Conservation (phyloP, 2,888 invertebrate genomes). For the Malacosoma neustria region DNA sequence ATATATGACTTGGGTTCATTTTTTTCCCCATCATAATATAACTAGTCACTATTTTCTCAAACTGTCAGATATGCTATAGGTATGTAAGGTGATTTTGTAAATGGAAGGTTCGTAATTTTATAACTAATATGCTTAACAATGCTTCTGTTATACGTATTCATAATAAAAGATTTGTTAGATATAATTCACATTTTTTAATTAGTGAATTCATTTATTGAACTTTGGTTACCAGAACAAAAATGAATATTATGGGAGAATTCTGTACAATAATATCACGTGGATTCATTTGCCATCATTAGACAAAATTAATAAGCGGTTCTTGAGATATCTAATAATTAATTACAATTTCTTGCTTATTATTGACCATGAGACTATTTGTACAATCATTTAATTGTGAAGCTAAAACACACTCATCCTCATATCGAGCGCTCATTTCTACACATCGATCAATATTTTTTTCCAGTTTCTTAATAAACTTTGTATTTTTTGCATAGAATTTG, state of each 20-base stretch:
- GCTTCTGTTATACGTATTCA: too few relatives aligned
- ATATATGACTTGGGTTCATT: too few relatives aligned
- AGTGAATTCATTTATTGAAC: not conserved
- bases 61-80: too few relatives aligned
- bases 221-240: not conserved
- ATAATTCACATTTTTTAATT: not conserved
- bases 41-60: too few relatives aligned
- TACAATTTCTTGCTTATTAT: conserved; percentile 46
- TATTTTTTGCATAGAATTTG: conserved; percentile 58
- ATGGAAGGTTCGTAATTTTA: too few relatives aligned
- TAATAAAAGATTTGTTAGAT: not conserved
- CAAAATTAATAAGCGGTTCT: conserved; percentile 4
- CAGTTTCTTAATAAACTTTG: conserved; percentile 53
- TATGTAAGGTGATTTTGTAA: too few relatives aligned
- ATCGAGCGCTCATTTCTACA: conserved; percentile 36
- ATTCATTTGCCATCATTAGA: not conserved
- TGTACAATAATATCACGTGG: not conserved
- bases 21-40: too few relatives aligned
- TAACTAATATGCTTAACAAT: too few relatives aligned
- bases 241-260: too few relatives aligned
- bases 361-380: conserved; percentile 55
- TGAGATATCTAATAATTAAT: conserved; percentile 36
- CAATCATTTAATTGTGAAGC: conserved; percentile 55
- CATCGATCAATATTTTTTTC: conserved; percentile 56
- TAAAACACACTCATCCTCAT: conserved; percentile 43